Evolutionary conservation across 1,140 invertebrate genomes (phyloP), one percentile per base, ranked within the genome.

Genomic region (Araneus ventricosus): DNA sequence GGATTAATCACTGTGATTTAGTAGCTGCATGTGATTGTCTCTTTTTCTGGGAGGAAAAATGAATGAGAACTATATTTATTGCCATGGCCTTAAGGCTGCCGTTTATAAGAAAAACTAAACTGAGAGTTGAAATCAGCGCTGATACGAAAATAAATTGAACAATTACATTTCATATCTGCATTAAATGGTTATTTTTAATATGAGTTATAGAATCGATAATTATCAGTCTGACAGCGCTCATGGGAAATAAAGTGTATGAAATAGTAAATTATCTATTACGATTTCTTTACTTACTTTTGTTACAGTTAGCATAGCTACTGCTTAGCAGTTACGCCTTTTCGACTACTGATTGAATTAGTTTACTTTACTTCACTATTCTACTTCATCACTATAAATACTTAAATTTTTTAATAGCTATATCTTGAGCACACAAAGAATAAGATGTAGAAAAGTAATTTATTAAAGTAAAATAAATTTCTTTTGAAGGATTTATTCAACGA

Each of bases 1-100:
- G 30, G 20, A 75, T 75, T 75, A 75, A 75, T 75, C 70, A 75
- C 30, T 22, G 20, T 34, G 70, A 75, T 75, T 75, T 75, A 30
- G 30, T 34, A 17, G 70, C 70, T 30, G 70, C 27, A 17, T 75
- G 10, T 75, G 14, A 37, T 34, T 34, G 30, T 75, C 70, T 37
- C 17, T 75, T 75, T 75, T 30, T 75, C 30, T 34, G 6, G 30
- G 17, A 17, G 34, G 17, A 37, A 75, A 75, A 75, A 70, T 75
- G 20, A 37, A 75, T 75, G 30, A 34, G 30, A 75, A 37, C 10
- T 10, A 30, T 75, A 75, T 75, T 75, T 75, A 75, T 75, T 30
- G 30, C 30, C 27, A 20, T 20, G 20, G 70, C 70, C 70, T 30
- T 75, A 30, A 20, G 70, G 70, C 14, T 34, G 22, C 27, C 20